Evolutionary conservation across 2,888 invertebrate species (phyloP), one percentile per base, ranked within the genome.

Genomic region (Lasioglossum oenotherae): DNA sequence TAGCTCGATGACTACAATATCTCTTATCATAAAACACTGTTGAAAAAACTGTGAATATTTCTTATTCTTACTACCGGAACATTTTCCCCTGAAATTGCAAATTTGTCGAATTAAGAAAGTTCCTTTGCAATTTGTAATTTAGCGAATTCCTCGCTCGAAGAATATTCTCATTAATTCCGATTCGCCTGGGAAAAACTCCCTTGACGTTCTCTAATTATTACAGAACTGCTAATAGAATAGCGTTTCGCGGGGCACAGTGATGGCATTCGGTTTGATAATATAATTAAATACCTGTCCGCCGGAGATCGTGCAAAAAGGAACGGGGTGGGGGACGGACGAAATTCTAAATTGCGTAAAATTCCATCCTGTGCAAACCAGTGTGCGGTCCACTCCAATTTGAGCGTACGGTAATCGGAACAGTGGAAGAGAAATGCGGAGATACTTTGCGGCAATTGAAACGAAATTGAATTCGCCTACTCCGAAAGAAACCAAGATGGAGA

Each of bases 401-500:
- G 60, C 77, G 72, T 41, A 73, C 82, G 81, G 76, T 78, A 89
- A 84, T 89, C 87, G 87, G 85, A 85, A 85, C 72, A 57, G 75
- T 49, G 49, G 44, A 81, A 75, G 82, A 84, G 84, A 89, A 89
- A 86, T 53, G 82, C 86, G 83, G 75, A 84, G 87, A 80, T 85
- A 81, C 81, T 82, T 81, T 57, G 72, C 46, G 72, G 77, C 84
- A 88, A 88, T 88, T 82, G 87, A 85, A 87, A 82, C 72, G 78
- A 87, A 90, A 90, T 85, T 84, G 85, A 85, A 88, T 83, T 90
- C 80, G 57, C 53, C 71, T n/a, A n/a, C 41, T 5, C 71, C 64
- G 75, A 86, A 88, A 83, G 76, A 84, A 87, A 84, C 78, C 81
- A 73, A 84, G 76, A 82, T 74, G 76, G 72, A 79, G 81, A 64